Percentiles rank a stretch among this genome's conserved stretches.
Evolutionary conservation across 2,113 vertebrate genomes (phyloP).

Genomic region (Elachura formosa): DNA sequence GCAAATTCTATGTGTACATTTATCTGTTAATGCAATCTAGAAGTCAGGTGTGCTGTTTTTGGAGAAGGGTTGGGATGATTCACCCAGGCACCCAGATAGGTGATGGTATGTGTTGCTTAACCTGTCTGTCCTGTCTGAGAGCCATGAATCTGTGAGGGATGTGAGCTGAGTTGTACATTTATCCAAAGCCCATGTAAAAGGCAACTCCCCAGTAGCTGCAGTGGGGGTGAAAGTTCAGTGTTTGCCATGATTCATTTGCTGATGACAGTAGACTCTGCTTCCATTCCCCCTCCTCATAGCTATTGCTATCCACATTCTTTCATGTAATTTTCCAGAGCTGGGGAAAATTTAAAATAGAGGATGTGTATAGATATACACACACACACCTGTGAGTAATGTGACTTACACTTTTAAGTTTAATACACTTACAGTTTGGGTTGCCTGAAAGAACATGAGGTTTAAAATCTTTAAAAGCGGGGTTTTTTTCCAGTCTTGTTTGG

Average conservation of each 20-base stretch:
- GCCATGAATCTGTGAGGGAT: not conserved
- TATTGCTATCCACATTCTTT: not conserved
- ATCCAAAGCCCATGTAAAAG: not conserved
- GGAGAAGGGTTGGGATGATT: not conserved
- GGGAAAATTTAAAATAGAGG: not conserved
- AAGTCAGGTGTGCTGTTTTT: not conserved
- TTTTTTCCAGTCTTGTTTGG: not conserved
- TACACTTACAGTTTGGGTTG: not conserved
- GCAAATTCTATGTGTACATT: accelerated
- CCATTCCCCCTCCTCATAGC: not conserved
- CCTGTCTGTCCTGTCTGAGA: not conserved
- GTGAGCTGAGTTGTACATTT: not conserved
- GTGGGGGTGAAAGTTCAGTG: not conserved
- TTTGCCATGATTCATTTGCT: not conserved
- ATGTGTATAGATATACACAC: not conserved
- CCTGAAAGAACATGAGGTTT: not conserved
- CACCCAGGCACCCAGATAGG: not conserved
- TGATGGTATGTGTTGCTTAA: not conserved
- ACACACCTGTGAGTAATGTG: not conserved
- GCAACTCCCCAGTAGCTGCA: not conserved
- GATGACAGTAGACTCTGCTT: not conserved
- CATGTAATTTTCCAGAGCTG: not conserved
- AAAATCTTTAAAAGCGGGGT: not conserved
- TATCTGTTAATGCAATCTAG: not conserved
- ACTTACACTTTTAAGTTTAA: not conserved